These are phyloP conservation scores for Catagonus wagneri DNA, from an alignment of 2,113 vertebrate genomes.

Conservation along the genomic window DNA sequence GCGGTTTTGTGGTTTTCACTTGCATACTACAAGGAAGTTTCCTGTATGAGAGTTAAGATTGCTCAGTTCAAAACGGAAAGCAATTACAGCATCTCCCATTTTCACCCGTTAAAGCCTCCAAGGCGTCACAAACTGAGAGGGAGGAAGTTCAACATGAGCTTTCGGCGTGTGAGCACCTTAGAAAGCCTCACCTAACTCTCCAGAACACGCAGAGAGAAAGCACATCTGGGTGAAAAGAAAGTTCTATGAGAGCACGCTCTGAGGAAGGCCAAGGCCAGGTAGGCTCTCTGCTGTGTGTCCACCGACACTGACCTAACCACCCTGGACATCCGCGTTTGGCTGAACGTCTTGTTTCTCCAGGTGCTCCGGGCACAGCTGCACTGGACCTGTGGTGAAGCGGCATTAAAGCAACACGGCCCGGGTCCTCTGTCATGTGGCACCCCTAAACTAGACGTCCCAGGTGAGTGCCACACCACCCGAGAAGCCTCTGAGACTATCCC, in stretches of 20 bases:
- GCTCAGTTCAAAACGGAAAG: not conserved
- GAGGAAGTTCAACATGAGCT: not conserved
- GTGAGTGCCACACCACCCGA: not conserved
- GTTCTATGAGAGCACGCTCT: not conserved
- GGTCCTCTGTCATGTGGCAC: not conserved
- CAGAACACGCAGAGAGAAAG: not conserved
- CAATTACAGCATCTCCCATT: not conserved
- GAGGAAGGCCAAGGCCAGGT: not conserved
- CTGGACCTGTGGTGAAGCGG: not conserved
- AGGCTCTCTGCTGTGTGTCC: not conserved
- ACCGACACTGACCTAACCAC: not conserved
- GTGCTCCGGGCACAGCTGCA: not conserved
- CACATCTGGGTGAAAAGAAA: not conserved
- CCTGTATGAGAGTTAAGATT: not conserved
- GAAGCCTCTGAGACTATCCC: not conserved
- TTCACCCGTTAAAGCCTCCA: not conserved
- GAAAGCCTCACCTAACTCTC: not conserved
- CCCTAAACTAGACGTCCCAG: not conserved
- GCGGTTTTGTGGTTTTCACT: not conserved
- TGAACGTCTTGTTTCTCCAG: slow-evolving; percentile 21
- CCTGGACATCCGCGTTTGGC: not conserved
- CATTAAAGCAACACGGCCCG: not conserved
- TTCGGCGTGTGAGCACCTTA: not conserved
- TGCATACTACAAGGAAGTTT: not conserved
- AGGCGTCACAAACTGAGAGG: not conserved